Evolutionary conservation across 1,140 invertebrate genomes (phyloP), one percentile per base, ranked within the genome.

Genomic region (Chrysopa pallens): DNA sequence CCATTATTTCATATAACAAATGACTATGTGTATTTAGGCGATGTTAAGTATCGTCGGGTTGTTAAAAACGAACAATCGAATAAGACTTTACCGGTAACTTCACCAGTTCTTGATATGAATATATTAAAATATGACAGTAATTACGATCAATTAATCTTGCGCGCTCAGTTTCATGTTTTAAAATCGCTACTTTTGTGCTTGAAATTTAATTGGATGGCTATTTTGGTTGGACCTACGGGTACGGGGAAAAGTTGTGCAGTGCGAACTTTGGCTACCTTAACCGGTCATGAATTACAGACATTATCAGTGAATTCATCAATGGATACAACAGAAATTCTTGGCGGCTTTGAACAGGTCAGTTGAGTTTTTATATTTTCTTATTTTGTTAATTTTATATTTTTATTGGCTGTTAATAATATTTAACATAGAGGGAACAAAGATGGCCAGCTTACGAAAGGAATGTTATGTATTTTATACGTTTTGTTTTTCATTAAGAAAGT

Each of bases 341-440:
- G 93, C 39, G 88, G 89, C 33, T 98, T 94, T 62, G 91, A 97
- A 72, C 93, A 97, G 73, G 83, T 92, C 49, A 72, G 71, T 63
- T 28, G 41, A 28, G 9, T 15, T 41, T 29, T 28, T 41, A 13
- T 23, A 23, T 41, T n/a, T 33, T 23, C 5, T 23, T 23, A 3
- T 23, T 23, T 23, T n/a, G n/a, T n/a, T n/a, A n/a, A n/a, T n/a
- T n/a, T n/a, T n/a, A n/a, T n/a, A n/a, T n/a, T n/a, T n/a, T n/a
- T n/a, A n/a, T n/a, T n/a, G n/a, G n/a, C n/a, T n/a, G n/a, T n/a
- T n/a, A n/a, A n/a, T n/a, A n/a, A n/a, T n/a, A n/a, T n/a, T n/a
- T n/a, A n/a, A n/a, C n/a, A n/a, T n/a, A n/a, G n/a, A n/a, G n/a
- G n/a, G n/a, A n/a, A n/a, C n/a, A n/a, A n/a, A n/a, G n/a, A n/a